Base-by-base conservation (phyloP, 2,797 vertebrate species). In the Champsocephalus gunnari region DNA sequence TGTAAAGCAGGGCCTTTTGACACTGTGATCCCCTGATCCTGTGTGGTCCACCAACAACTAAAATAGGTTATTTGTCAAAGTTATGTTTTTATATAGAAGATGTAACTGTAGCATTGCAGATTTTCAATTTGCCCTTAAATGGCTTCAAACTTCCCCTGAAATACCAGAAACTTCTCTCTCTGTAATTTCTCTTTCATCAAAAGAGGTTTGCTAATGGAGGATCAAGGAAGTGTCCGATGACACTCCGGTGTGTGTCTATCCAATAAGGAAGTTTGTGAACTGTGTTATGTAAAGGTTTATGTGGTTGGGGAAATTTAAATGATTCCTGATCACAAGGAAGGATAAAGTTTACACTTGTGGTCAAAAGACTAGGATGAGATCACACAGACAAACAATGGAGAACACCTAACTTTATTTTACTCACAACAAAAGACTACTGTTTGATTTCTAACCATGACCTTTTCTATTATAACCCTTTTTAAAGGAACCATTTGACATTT, bases 291-390 rank as follows among this genome's bases (percentile, higher is more conserved):
- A 57, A 76, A 77, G 32, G 64, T 63, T 83, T 43, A 45, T 12
- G 69, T 64, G 67, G 71, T 67, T 79, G 79, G 67, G 78, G 78
- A 86, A 88, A 87, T 53, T 71, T 73, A 38, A 78, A 81, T 82
- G 73, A 81, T 85, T 62, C 60, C 10, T 2, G 65, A 74, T 87
- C 34, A 81, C 60, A 78, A 67, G 67, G 64, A 65, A 66, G 71
- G 79, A 81, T 81, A 66, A 71, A 71, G 77, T 87, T 85, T 88
- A 88, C 49, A 56, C 56, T 79, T 75, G 71, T 73, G 82, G 75
- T 55, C 9, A 38, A 38, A 17, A 49, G 21, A 38, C 7, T 38
- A 9, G 7, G 58, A 81, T 82, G 75, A 88, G 41, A 58, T 87
- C 81, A 82, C 48, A 21, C 41, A 48, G 56, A 69, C 56, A 71